These are phyloP conservation scores for Oscheius sp. DNA, from an alignment of 2,888 invertebrate genomes.

Conservation along the genomic window DNA sequence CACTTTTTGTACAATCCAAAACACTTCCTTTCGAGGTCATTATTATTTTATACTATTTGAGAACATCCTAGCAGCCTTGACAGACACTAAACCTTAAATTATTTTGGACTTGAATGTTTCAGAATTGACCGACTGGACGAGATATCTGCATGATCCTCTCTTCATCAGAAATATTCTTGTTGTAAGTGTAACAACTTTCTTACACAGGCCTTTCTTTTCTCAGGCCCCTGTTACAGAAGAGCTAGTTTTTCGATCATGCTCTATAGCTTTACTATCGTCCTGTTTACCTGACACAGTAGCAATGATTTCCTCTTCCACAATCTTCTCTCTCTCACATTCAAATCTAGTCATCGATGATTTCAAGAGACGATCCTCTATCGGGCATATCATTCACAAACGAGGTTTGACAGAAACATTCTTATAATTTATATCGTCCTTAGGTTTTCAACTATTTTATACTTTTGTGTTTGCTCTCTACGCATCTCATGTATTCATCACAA, in stretches of 20 bases:
- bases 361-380: conserved; percentile 52
- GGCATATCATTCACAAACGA: conserved; percentile 51
- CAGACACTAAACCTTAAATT: too few relatives aligned
- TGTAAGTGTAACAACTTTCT: too few relatives aligned
- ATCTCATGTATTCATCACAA: conserved; percentile 62
- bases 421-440: conserved; percentile 44
- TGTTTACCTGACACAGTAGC: conserved; percentile 24
- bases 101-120: too few relatives aligned
- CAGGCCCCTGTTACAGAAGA: conserved; percentile 71
- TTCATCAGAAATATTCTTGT: too few relatives aligned
- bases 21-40: too few relatives aligned
- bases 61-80: too few relatives aligned
- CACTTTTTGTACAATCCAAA: too few relatives aligned
- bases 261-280: conserved; percentile 56
- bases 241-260: conserved; percentile 69
- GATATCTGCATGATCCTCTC: too few relatives aligned
- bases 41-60: too few relatives aligned
- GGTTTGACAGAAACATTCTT: conserved; percentile 36
- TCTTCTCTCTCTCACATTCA: conserved; percentile 66
- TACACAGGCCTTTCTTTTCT: conserved; percentile 31
- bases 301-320: conserved; percentile 52
- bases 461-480: conserved; percentile 72
- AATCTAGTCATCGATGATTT: conserved; percentile 69
- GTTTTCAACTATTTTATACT: conserved; percentile 71
- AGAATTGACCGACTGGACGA: too few relatives aligned